Base-by-base conservation (phyloP, 2,888 invertebrate genomes). In the Drosophila barbarae region DNA sequence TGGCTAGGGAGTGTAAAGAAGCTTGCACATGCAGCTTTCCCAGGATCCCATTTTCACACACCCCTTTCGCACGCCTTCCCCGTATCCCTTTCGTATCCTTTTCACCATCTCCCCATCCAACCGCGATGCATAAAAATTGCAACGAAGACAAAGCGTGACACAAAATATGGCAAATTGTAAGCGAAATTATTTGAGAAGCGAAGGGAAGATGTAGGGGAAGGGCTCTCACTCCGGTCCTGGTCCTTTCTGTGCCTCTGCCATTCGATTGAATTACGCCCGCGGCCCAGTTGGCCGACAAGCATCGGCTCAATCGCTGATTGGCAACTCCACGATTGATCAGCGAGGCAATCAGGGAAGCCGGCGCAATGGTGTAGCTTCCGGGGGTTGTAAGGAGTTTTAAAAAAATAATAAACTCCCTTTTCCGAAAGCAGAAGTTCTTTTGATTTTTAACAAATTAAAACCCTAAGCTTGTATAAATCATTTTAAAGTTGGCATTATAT, bases 91-190 rank as follows among this genome's bases (percentile, higher is more conserved):
- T n/a, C 41, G 9, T 26, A 42, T 26, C 44, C 42, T 26, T 26
- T 23, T 35, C 34, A 26, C 23, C 35, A n/a, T n/a, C n/a, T 10
- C 4, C 23, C 23, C 23, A 23, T 18, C 8, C 28, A 59, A 50
- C 35, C 59, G 32, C 56, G 49, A 47, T 66, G 58, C 63, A 67
- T 68, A 69, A 72, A 72, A 73, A 63, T 61, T 61, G 55, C 69
- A 69, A 67, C 58, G 70, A 69, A 71, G 66, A 65, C 60, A 58
- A 77, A 72, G 72, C 76, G 73, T 77, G 77, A 81, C 82, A 84
- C 32, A 36, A 23, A 59, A 50, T 60, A 46, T 63, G 66, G 38
- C 60, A 51, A 64, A 58, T 68, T 64, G 63, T 47, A 36, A 60
- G 61, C 18, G 64, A 55, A 71, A 70, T 50, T 53, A 77, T 71